Evolutionary conservation across 2,113 vertebrate species (phyloP), one percentile per base, ranked within the genome.

Genomic region (Gila orcuttii): DNA sequence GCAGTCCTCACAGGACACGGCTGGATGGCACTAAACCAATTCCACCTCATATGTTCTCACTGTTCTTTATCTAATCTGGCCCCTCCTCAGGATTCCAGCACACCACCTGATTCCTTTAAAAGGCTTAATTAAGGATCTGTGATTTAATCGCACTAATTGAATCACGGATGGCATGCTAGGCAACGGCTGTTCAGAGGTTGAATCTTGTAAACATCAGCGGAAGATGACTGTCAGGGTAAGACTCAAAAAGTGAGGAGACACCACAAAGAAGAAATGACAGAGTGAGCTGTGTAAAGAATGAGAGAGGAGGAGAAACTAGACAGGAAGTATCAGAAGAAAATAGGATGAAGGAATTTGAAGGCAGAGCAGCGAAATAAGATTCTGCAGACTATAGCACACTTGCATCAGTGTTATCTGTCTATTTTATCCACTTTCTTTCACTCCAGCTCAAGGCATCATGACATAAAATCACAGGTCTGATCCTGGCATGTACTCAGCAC

Each of bases 71-170:
- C 93, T 93, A 94, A 94, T 95, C 93, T 93, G 77, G 86, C 85
- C 84, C 82, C 82, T 93, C 93, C 93, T 92, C 85, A 93, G 91
- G 92, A 91, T 92, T 94, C 91, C 86, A 91, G 88, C 81, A 93
- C 93, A 90, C 92, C 91, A 88, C 92, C 91, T 90, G 93, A 90
- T 79, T 89, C 90, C 91, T 92, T 94, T 92, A 93, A 92, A 92
- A 93, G 86, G 90, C 89, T 93, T 95, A 95, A 95, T 95, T 94
- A 95, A 93, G 92, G 92, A 94, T 94, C 93, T 91, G 91, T 93
- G 93, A 95, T 95, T 95, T 92, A 92, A 94, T 95, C 91, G 91
- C 83, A 91, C 90, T 93, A 93, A 93, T 94, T 93, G 92, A 93
- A 93, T 94, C 90, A 90, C 75, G 90, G 83, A 83, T 87, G 25